Conservation (phyloP, 2,113 vertebrate species). For the Spizaetus ornatus region DNA sequence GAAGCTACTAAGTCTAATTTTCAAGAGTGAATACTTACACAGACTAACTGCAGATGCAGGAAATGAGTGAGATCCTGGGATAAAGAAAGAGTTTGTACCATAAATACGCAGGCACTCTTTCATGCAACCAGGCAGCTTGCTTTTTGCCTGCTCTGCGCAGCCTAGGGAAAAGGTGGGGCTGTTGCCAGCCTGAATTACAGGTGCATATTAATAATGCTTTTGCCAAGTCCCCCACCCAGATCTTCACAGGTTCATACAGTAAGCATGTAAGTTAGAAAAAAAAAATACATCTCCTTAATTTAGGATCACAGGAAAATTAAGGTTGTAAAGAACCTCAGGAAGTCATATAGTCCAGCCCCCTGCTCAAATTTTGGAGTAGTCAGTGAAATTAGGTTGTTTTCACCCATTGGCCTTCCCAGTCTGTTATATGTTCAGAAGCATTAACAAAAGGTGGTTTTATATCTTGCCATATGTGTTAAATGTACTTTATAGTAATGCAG, state of each 20-base stretch:
- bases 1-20: slow-evolving; percentile 1
- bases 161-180: not conserved
- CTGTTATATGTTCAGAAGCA: not conserved
- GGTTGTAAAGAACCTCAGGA: not conserved
- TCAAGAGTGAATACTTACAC: not conserved
- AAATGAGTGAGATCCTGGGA: not conserved
- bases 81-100: not conserved
- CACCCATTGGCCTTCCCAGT: not conserved
- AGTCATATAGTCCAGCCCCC: not conserved
- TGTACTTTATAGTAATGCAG: not conserved
- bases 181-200: not conserved
- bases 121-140: not conserved
- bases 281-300: not conserved
- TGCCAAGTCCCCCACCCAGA: not conserved
- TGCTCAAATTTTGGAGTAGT: not conserved
- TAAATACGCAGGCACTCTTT: not conserved
- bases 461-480: not conserved
- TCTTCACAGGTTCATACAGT: not conserved
- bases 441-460: not conserved
- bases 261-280: not conserved
- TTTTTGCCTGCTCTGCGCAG: not conserved
- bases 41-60: not conserved
- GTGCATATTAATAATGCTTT: not conserved
- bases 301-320: not conserved
- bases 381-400: not conserved